Evolutionary conservation across 2,797 vertebrate genomes (phyloP), one percentile per base, ranked within the genome.

Genomic region (Esox masquinongy): DNA sequence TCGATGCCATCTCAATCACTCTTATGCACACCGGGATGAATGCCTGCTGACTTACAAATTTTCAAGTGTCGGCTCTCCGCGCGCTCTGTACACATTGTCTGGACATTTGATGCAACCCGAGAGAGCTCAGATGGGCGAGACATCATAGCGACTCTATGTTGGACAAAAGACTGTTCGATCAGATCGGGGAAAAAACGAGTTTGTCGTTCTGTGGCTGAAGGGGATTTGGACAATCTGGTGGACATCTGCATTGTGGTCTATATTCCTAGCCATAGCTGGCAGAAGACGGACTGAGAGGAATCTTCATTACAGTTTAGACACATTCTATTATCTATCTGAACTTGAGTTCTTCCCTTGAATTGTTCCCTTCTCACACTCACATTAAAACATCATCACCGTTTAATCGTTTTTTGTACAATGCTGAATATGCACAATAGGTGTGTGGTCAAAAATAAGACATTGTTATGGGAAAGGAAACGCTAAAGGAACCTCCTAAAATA

Each of bases 291-390:
- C 70, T 26, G 31, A 39, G 47, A 26, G 34, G 71, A 26, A 76
- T 19, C 49, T 51, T 59, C 49, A 34, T n/a, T 34, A 24, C 34
- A 17, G 36, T 53, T 51, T 43, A 64, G 12, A 47, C 43, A 47
- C 43, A 53, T 51, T 56, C 49, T 63, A 49, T 68, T 56, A n/a
- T 69, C 61, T 34, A 59, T 68, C 75, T 80, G 75, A 51, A 77
- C 68, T 39, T 71, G 67, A 80, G 47, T 47, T 39, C 1, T 39
- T 31, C 29, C 29, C 29, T 31, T 31, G 3, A 31, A 66, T 75
- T 73, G 36, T 29, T 39, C 66, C 34, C 16, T 53, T 61, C 17
- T 74, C 59, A 47, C 67, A 68, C 11, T 69, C n/a, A 22, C 39
- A 69, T 69, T 39, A 69, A 47, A 69, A 69, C 36, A 12, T 69